Conservation (phyloP, 2,888 invertebrate genomes). For the Microctonus hyperodae region DNA sequence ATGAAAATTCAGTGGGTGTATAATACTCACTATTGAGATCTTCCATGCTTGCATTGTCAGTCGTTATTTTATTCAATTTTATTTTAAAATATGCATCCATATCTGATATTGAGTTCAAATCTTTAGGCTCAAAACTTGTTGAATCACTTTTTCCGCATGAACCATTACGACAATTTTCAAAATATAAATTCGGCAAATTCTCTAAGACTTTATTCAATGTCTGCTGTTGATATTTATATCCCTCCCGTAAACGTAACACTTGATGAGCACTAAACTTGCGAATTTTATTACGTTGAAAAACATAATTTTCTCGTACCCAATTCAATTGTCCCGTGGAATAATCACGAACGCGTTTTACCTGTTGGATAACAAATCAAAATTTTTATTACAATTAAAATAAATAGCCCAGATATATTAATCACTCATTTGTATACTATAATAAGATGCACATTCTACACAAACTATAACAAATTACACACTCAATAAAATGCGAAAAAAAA, state of each 20-base stretch:
- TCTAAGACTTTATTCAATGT: conserved; percentile 93
- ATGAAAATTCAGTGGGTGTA: conserved; percentile 79
- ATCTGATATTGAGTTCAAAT: conserved; percentile 51
- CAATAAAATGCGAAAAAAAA: no score
- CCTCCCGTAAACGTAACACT: conserved; percentile 85
- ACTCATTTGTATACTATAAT: no score
- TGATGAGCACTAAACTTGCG: conserved; percentile 95
- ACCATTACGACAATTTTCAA: conserved; percentile 91
- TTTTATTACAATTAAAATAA: conserved; percentile 7
- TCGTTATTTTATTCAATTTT: conserved; percentile 70
- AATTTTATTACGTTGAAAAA: conserved; percentile 93
- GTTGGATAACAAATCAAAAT: conserved; percentile 40
- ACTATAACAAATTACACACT: no score
- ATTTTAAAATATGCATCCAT: conserved; percentile 75
- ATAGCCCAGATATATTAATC: neutral
- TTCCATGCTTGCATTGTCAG: conserved; percentile 65
- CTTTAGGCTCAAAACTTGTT: conserved; percentile 72
- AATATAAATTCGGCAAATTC: conserved; percentile 87
- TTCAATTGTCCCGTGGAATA: conserved; percentile 91
- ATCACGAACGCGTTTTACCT: conserved; percentile 91
- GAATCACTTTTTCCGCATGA: conserved; percentile 81
- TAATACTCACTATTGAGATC: conserved; percentile 76
- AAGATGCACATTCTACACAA: no score
- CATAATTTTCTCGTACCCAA: conserved; percentile 94
- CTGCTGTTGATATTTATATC: conserved; percentile 95